These are phyloP conservation scores for Petrosia ficiformis DNA, from an alignment of 37 sponge, comb jelly and placozoan genomes.

Conservation along the genomic window DNA sequence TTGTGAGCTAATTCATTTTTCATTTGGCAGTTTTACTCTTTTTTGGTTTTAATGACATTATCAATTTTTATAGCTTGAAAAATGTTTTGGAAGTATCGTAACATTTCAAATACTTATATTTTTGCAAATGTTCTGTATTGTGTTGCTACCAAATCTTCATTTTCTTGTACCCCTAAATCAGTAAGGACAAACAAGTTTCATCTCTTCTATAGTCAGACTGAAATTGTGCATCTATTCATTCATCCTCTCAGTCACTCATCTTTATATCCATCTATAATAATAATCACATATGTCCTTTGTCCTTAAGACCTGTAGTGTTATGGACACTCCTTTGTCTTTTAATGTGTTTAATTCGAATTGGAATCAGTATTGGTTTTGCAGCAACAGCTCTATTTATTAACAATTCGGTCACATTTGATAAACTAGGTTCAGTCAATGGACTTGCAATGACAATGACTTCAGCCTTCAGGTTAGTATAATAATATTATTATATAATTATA, in stretches of 20 bases:
- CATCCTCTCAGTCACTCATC: neutral
- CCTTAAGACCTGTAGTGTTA: slow-evolving; percentile 9
- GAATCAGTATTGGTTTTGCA: slow-evolving; percentile 27
- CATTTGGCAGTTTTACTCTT: neutral
- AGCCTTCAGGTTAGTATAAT: slow-evolving; percentile 30
- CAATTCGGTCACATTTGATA: slow-evolving; percentile 76
- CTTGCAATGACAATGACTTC: slow-evolving; percentile 52
- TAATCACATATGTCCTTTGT: neutral
- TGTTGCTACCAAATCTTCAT: slow-evolving; percentile 38
- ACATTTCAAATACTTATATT: slow-evolving; percentile 17
- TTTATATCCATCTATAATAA: neutral
- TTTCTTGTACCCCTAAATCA: neutral
- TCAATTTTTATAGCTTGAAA: slow-evolving; percentile 35
- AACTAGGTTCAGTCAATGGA: slow-evolving; percentile 78
- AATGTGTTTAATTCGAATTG: slow-evolving; percentile 12
- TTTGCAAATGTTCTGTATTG: neutral
- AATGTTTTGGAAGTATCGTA: slow-evolving; percentile 19
- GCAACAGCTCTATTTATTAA: slow-evolving; percentile 64
- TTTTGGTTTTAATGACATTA: neutral
- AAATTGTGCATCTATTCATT: neutral
- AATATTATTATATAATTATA: neutral
- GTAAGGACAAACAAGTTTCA: neutral
- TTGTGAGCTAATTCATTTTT: slow-evolving; percentile 23
- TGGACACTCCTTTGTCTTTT: slow-evolving; percentile 45
- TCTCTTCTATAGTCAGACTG: too few species aligned